These are phyloP conservation scores for Echinarachnius parma DNA, from an alignment of 53 echinoderm and acorn worm species.

Conservation along the genomic window DNA sequence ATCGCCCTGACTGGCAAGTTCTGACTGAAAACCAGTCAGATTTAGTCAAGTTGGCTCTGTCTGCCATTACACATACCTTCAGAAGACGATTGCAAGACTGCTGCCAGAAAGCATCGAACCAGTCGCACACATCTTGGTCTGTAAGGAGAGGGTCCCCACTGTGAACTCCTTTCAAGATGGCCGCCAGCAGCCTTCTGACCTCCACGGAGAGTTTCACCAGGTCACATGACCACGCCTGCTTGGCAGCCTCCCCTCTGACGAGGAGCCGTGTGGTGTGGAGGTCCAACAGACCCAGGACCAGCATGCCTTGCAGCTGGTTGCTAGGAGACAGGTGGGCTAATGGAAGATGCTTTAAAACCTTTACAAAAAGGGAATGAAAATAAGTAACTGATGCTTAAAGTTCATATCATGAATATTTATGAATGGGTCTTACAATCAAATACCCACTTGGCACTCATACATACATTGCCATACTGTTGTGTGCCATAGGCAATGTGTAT, in stretches of 20 bases:
- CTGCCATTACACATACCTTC: constrained; percentile 9
- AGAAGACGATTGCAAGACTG: neutral
- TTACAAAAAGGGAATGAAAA: neutral
- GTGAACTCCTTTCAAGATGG: constrained; percentile 48
- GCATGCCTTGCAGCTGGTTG: constrained; percentile 63
- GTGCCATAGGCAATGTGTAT: no score
- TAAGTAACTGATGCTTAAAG: no score
- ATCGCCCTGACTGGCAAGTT: no score
- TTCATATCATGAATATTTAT: no score
- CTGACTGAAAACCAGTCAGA: no score
- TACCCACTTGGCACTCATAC: no score
- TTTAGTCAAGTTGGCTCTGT: no score
- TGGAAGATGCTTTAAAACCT: constrained; percentile 56
- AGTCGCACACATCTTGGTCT: neutral
- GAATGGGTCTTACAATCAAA: no score
- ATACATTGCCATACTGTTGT: no score
- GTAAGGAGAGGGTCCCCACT: constrained; percentile 14
- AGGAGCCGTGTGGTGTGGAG: neutral
- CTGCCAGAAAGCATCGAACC: constrained; percentile 5
- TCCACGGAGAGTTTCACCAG: constrained; percentile 7
- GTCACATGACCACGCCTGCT: constrained; percentile 6
- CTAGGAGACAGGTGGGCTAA: constrained; percentile 61
- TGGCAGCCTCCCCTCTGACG: neutral
- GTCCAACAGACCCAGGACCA: constrained; percentile 53
- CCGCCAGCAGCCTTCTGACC: constrained; percentile 43